Evolutionary conservation across 2,113 vertebrate species (phyloP), one percentile per base, ranked within the genome.

Genomic region (Clarias batrachus): DNA sequence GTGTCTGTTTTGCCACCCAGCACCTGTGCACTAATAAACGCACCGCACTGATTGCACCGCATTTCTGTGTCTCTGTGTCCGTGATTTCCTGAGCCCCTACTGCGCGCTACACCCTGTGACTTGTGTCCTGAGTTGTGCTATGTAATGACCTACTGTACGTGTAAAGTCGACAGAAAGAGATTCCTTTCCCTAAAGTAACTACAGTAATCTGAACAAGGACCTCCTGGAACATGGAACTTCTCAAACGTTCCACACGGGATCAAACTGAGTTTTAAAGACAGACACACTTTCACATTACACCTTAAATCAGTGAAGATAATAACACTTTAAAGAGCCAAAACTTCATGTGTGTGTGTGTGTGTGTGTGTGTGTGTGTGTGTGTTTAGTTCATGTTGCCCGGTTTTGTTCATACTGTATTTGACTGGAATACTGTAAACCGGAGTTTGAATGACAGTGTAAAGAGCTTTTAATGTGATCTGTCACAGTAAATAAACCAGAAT

Each of bases 261-360:
- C 33, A 1, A 27, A 82, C 65, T 13, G 23, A 66, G 52, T 65
- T 48, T 7, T 48, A 62, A 65, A 25, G 10, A 14, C 23, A 81
- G 85, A 59, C 60, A 85, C 19, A 85, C 73, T 78, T 78, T 52
- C 74, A 56, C 74, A 56, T 78, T 57, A 14, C 52, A 78, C 52
- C 74, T 78, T 56, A 57, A 56, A 77, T 2, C 73, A 52, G 21
- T 11, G 73, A 76, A 10, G 1, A 7, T 0, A 8, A n/a, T 11
- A 19, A 48, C 7, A 1, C 2, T 73, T 41, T 37, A 8, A 41
- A 73, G 70, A 37, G 30, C 2, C 6, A 41, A 21, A 21, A 33
- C 70, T 23, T 19, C 33, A 37, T 48, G 48, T 8, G 6, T 8
- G 7, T 48, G 41, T 48, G 41, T 48, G 41, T 48, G 41, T 48